Evolutionary conservation across 35 echinoderm and acorn worm genomes (phyloP).

Genomic region (Apostichopus japonicus): DNA sequence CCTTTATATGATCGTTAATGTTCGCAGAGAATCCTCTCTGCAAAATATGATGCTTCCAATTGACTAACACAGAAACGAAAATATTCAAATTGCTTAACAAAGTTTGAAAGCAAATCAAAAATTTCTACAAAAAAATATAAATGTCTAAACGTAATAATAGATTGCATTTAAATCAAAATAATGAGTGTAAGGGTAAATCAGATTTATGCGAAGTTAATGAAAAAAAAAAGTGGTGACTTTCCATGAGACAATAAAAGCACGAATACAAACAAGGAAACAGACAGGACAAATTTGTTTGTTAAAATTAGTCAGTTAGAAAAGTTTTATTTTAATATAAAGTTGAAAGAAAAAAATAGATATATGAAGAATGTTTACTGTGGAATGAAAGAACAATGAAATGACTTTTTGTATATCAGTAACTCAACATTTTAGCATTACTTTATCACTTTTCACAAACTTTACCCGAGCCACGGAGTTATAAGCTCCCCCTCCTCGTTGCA

Average conservation of each 20-base stretch:
- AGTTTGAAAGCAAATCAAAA: too few species aligned
- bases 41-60: too few species aligned
- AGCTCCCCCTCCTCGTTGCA: background rate
- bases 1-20: too few species aligned
- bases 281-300: background rate
- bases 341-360: constrained; percentile 1
- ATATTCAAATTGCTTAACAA: too few species aligned
- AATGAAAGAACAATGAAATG: background rate
- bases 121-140: too few species aligned
- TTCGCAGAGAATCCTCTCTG: too few species aligned
- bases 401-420: background rate
- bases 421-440: background rate
- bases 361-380: background rate
- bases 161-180: too few species aligned
- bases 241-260: background rate
- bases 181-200: too few species aligned
- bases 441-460: background rate
- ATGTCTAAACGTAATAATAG: too few species aligned
- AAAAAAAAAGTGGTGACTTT: background rate
- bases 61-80: too few species aligned
- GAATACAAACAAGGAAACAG: background rate
- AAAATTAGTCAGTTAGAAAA: background rate
- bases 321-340: background rate
- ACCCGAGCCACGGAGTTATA: constrained; percentile 42
- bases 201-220: background rate